Conservation (phyloP, 2,113 vertebrate species). For the human region DNA sequence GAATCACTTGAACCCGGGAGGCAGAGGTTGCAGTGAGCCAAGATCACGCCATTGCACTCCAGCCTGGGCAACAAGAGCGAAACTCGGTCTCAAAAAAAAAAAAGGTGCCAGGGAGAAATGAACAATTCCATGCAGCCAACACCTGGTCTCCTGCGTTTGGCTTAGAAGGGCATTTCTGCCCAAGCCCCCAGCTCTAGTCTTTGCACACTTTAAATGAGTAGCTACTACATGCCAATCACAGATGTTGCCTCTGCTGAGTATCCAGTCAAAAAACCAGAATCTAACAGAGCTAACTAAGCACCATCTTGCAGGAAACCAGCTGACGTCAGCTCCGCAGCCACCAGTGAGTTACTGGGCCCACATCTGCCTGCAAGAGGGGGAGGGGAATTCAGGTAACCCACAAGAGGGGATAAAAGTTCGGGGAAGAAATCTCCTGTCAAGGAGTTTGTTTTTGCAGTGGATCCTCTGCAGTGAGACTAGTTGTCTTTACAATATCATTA, state of each 20-base stretch:
- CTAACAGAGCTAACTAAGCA: not conserved
- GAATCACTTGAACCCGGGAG: too few relatives aligned
- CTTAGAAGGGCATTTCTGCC: not conserved
- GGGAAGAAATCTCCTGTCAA: not conserved
- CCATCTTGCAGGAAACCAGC: not conserved
- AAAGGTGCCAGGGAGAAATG: not conserved
- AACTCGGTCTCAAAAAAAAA: too few relatives aligned
- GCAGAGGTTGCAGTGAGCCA: too few relatives aligned
- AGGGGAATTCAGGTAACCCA: not conserved
- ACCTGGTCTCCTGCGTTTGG: not conserved
- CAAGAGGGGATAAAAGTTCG: not conserved
- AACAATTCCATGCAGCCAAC: not conserved
- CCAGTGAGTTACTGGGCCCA: not conserved
- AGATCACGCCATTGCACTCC: too few relatives aligned
- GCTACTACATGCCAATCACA: not conserved
- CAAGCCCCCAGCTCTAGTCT: not conserved
- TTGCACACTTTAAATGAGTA: not conserved
- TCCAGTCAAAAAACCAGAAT: not conserved
- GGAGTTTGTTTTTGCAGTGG: not conserved
- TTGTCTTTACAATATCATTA: not conserved
- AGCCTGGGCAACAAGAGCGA: too few relatives aligned
- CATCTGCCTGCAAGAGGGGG: not conserved
- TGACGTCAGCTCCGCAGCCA: not conserved
- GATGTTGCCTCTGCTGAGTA: not conserved
- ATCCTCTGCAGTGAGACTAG: not conserved